These are phyloP conservation scores for Probaryconus sp. DNA, from an alignment of 1,140 invertebrate species.

Conservation along the genomic window DNA sequence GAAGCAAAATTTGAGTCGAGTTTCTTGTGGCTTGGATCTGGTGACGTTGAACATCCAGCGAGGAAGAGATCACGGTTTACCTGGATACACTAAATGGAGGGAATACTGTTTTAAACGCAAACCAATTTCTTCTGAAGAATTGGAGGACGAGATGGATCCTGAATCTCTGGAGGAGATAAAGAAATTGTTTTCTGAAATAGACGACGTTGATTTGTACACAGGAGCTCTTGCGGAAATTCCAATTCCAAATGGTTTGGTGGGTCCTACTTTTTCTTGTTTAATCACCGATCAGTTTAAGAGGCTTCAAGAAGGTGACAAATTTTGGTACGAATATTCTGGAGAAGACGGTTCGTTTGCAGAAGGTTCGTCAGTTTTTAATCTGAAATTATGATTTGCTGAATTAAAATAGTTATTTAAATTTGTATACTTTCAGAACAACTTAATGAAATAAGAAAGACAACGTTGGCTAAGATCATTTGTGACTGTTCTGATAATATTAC, in stretches of 20 bases:
- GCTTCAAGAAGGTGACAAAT: constrained; percentile 88
- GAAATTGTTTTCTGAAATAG: constrained; percentile 84
- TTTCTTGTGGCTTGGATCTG: constrained; percentile 87
- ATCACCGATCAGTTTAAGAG: constrained; percentile 91
- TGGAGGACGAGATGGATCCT: constrained; percentile 82
- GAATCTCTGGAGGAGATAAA: constrained; percentile 81
- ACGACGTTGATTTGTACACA: constrained; percentile 93
- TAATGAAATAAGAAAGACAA: constrained; percentile 89
- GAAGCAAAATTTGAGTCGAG: constrained; percentile 37
- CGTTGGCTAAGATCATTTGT: constrained; percentile 91
- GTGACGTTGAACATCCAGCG: constrained; percentile 92
- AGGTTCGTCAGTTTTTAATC: constrained; percentile 76
- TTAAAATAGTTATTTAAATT: too few relatives aligned
- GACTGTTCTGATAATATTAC: constrained; percentile 89
- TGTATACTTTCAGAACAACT: constrained; percentile 91
- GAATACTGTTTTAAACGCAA: constrained; percentile 85
- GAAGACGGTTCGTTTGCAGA: constrained; percentile 83
- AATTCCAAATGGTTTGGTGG: constrained; percentile 83
- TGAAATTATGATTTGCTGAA: too few relatives aligned
- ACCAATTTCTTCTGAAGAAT: constrained; percentile 86
- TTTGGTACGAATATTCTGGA: constrained; percentile 89
- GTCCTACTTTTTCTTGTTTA: constrained; percentile 91
- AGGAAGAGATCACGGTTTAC: constrained; percentile 92
- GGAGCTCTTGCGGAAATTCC: constrained; percentile 89
- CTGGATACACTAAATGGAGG: constrained; percentile 87